Base-by-base conservation (phyloP, 1,140 invertebrate species). In the Eumeta japonica region DNA sequence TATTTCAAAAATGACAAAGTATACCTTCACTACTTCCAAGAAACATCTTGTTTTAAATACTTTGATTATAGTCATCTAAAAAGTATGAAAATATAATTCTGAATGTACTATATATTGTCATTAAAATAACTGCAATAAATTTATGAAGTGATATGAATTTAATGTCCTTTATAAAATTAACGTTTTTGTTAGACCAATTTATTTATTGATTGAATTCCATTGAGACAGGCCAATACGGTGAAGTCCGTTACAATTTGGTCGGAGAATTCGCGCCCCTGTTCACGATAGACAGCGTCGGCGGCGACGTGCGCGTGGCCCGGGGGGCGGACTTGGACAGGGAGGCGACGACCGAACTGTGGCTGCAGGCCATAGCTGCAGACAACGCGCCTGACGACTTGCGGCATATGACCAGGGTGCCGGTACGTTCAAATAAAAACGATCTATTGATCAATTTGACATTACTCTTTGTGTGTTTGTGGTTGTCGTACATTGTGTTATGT, bases 291-390 rank as follows among this genome's bases (percentile, higher is more conserved):
- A 76, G 82, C 12, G 65, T 82, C 52, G 84, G 81, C 7, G 93
- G 94, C 9, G 84, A 86, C 28, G 84, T 96, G 2, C 87, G 81
- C 13, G 87, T 95, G 1, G 82, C 81, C 0, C 78, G 83, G 35
- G 80, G 83, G 2, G 81, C 82, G 1, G 79, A 83, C 18, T 78
- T 95, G n/a, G 92, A 96, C 65, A 77, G 90, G 2, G 92, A 95
- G 60, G 68, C 68, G 4, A 79, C 81, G 1, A 75, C 82, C 4
- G 83, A 87, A 39, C 81, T 93, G 11, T 83, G 79, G 1, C 75
- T 94, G 11, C 83, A 87, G 17, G 90, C 89, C 0, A 81, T 87
- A 46, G 92, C 90, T 0, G 83, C 77, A 36, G 92, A 96, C 52
- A 83, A 82, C 39, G 89, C 87, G 10, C 87, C 87, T 0, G 50